Evolutionary conservation across 2,113 vertebrate species (phyloP), one percentile per base, ranked within the genome.

Genomic region (Baryphthengus martii): DNA sequence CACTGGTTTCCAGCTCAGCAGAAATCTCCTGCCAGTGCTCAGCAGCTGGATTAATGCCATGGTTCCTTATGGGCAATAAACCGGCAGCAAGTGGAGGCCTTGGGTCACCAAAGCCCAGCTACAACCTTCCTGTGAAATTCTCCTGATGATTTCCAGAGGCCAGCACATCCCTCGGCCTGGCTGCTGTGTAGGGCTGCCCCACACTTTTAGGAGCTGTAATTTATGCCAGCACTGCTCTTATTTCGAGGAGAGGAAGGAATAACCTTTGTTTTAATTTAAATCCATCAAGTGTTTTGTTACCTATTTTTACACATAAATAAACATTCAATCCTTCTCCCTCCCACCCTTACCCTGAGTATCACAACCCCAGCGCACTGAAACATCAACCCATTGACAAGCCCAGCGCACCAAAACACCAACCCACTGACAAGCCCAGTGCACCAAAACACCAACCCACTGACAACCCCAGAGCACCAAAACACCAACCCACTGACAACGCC

Each of bases 321-420:
- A 47, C 23, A 4, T 28, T 77, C 25, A 58, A 16, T 52, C 4
- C 44, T 37, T 49, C 80, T 67, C 73, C 63, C 20, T 58, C 13
- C 35, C 19, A 2, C 26, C 26, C 44, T 87, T 55, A 11, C 23
- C 11, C 37, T 0, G 7, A 55, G 18, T 4, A 15, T 25, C 61
- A 13, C 74, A 68, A 35, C 31, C 37, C 40, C 35, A 13, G 35
- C 2, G 0, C 35, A 9, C 13, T 0, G 3, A 26, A 89, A 73
- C 47, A 13, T 11, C 13, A 33, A 17, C 77, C 26, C 62, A 6
- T 10, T n/a, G n/a, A 13, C 74, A 68, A 35, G 28, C 37, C 40
- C 35, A 13, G 35, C 2, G 0, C 35, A 9, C 13, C 0, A 3
- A 26, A 89, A 73, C 47, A 13, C 9, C 13, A 33, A 17, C n/a